Evolutionary conservation across 2,888 invertebrate genomes (phyloP).

Genomic region (Cordilura impudica): DNA sequence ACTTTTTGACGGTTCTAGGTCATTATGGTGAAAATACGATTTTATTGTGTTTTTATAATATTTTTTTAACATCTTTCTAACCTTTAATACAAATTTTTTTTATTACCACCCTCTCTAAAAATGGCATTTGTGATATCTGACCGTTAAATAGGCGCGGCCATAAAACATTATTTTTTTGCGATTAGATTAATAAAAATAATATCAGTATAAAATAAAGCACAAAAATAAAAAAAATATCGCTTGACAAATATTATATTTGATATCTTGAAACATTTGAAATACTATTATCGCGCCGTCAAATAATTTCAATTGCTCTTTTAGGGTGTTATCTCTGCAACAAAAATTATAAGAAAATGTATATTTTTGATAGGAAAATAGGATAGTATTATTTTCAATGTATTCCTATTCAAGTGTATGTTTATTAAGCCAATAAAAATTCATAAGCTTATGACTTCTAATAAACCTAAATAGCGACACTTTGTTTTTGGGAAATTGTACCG

Average conservation of each 20-base stretch:
- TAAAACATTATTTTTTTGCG: conserved; percentile 66
- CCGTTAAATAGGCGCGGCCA: conserved; percentile 69
- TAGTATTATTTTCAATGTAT: background rate
- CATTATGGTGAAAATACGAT: too few relatives aligned
- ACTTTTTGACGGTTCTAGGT: too few relatives aligned
- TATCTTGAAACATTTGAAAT: conserved; percentile 52
- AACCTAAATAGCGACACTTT: conserved; percentile 74
- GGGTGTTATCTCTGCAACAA: conserved; percentile 30
- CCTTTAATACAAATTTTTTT: background rate
- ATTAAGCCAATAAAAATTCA: conserved; percentile 74
- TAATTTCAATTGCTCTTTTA: conserved; percentile 46
- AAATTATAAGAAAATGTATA: background rate
- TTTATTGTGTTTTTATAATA: too few relatives aligned
- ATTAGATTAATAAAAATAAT: conserved; percentile 62
- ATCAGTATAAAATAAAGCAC: conserved; percentile 19
- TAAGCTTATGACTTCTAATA: conserved; percentile 74
- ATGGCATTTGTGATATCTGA: background rate
- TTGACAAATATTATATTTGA: conserved; percentile 40
- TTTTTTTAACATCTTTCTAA: too few relatives aligned
- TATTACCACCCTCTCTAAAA: background rate
- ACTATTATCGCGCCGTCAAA: conserved; percentile 51
- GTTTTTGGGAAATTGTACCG: conserved; percentile 16
- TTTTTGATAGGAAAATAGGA: background rate
- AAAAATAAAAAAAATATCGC: conserved; percentile 20
- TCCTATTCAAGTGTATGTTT: conserved; percentile 36